Base-by-base conservation (phyloP, 2,113 vertebrate species). In the Alces alces region DNA sequence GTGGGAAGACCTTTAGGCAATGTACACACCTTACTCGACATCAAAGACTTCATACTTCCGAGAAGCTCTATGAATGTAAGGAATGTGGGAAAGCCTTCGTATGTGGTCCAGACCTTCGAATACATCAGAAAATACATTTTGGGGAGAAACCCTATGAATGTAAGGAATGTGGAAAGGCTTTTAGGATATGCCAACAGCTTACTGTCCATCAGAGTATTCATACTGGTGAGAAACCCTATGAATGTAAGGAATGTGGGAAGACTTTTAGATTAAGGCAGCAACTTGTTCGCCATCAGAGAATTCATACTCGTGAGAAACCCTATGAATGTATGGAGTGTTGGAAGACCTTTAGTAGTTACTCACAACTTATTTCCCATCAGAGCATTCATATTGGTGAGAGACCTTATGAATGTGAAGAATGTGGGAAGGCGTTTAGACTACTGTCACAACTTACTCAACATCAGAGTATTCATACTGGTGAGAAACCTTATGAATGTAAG, bases 201-300 rank as follows among this genome's bases (percentile, higher is more conserved):
- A 98, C 95, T 60, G 96, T 97, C 52, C 98, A 98, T 82, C 98
- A 98, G 92, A 98, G 98, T 79, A 97, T 98, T 90, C 98, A 98
- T 30, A 98, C 98, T 66, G 98, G 98, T 19, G 98, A 98, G 90
- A 98, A 98, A 45, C 98, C 98, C 39, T 98, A 98, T 78, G 96
- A 94, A 4, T 98, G 98, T 89, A 87, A 97, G 23, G 91, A 97
- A 7, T 98, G 98, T 78, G 93, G 97, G 64, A 98, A 98, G 93
- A 79, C 98, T 70, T 98, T 98, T 61, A 88, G 97, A 54, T 70
- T 97, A 87, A 96, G 97, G 43, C 96, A 98, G 36, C 96, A 98
- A 10, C 97, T 98, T 58, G 96, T 97, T 66, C 97, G 97, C 36
- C 97, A 97, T 90, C 97, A 98, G 88, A 97, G 97, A 84, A 97